Evolutionary conservation across 2,888 invertebrate genomes (phyloP), one percentile per base, ranked within the genome.

Genomic region (Phrixothrix hirtus): DNA sequence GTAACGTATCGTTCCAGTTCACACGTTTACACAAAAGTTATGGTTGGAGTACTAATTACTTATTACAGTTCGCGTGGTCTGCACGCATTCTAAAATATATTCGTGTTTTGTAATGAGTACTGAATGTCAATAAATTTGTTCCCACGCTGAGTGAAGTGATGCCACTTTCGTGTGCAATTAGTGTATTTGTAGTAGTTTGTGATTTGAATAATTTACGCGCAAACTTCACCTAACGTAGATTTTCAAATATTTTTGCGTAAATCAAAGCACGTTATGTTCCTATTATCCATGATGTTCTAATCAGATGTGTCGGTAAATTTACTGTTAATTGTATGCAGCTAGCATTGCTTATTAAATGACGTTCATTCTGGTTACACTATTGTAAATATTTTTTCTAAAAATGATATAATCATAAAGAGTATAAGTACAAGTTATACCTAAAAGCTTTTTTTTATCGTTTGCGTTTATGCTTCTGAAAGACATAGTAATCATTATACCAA

Each of bases 121-220:
- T 47, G 60, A 62, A 62, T 62, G 49, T 58, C 59, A 60, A 62
- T 58, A 52, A 44, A 52, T 60, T 55, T 57, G 55, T 63, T 63
- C 63, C 60, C 63, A 63, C 63, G 63, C 60, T 53, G 26, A 36
- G 21, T 36, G 39, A 37, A 43, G 17, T 17, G 14, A 26, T 21
- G 26, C 11, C 15, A 26, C 10, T 14, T 31, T 30, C 13, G 32
- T 7, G 14, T 35, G 45, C 15, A 51, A 51, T 51, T 43, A 51
- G 34, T 14, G 36, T 31, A 21, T 32, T 25, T 14, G 14, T 29
- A 39, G 21, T 3, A 21, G 7, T 21, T 21, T 7, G 3, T 7
- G 21, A 21, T 21, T 21, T 21, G 7, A 21, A 21, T 21, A 21
- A 5, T 21, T 7, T n/a, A n/a, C n/a, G n/a, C 21, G 21, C 4